phyloP scores from a whole-genome alignment of 2,113 vertebrate species.

The Sprattus sprattus region DNA sequence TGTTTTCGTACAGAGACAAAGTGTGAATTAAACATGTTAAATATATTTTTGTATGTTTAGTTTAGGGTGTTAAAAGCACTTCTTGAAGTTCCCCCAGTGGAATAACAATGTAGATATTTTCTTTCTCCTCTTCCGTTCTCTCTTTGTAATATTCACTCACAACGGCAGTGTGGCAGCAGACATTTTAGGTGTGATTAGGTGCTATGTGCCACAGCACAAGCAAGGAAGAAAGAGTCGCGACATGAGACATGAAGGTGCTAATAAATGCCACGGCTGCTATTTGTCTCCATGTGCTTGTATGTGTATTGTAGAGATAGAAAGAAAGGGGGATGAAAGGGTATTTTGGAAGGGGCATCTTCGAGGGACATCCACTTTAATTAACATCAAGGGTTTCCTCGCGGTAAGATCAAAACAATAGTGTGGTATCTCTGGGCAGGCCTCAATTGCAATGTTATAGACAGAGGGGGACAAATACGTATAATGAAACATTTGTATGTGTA shows the following conservation, averaged over 20 bases:
- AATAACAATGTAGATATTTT: background rate
- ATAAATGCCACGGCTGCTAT: slow-evolving; percentile 2
- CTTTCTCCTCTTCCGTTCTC: background rate
- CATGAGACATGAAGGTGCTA: background rate
- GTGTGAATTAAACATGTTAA: background rate
- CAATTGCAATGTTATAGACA: background rate
- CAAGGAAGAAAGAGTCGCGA: background rate
- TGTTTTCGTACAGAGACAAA: background rate
- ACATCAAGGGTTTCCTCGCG: background rate
- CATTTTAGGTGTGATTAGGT: background rate
- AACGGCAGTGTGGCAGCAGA: background rate
- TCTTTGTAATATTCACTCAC: background rate
- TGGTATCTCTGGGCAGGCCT: background rate
- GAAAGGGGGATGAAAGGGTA: background rate
- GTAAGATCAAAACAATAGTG: background rate
- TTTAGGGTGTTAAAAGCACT: background rate
- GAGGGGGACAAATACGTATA: slow-evolving; percentile 33
- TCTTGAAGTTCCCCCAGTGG: too few relatives aligned
- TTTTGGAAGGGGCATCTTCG: background rate
- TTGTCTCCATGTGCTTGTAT: background rate
- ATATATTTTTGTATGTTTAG: background rate
- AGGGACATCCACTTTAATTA: slow-evolving; percentile 2
- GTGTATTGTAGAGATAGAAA: background rate
- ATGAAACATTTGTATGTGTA: slow-evolving; percentile 70
- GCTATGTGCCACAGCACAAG: background rate